These are phyloP conservation scores for Vanacampus margaritifer DNA, from an alignment of 2,113 vertebrate species.

Conservation along the genomic window DNA sequence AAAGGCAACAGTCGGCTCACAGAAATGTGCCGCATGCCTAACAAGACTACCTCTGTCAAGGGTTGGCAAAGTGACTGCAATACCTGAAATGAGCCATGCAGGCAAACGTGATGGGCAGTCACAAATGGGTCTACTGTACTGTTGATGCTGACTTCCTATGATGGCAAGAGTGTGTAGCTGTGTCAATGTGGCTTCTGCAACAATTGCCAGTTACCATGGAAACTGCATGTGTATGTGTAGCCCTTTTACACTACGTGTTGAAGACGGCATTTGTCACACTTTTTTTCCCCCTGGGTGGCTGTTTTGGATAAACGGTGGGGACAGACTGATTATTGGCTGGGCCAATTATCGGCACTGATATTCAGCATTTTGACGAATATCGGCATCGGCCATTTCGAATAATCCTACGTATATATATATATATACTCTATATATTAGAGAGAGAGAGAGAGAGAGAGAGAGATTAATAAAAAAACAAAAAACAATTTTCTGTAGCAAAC, in stretches of 20 bases:
- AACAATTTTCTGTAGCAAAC: too few relatives aligned
- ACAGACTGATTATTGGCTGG: not conserved
- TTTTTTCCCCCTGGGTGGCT: not conserved
- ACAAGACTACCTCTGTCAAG: constrained; percentile 1
- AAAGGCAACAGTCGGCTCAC: constrained; percentile 18
- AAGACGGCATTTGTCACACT: not conserved
- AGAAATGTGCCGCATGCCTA: not conserved
- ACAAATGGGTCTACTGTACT: not conserved
- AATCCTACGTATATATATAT: too few relatives aligned
- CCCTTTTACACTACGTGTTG: not conserved
- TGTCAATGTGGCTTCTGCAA: constrained; percentile 12
- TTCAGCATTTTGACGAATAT: too few relatives aligned
- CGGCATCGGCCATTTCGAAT: too few relatives aligned
- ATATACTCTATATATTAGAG: too few relatives aligned
- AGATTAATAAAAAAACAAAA: too few relatives aligned
- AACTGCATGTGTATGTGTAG: constrained; percentile 18
- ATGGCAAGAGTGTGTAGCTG: constrained; percentile 22
- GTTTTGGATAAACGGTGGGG: not conserved
- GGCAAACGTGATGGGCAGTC: not conserved
- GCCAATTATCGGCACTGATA: too few relatives aligned
- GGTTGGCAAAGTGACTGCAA: not conserved
- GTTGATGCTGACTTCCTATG: not conserved
- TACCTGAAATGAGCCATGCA: not conserved
- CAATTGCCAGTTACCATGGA: constrained; percentile 40
- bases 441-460: too few relatives aligned